Evolutionary conservation across 2,888 invertebrate genomes (phyloP).

Genomic region (Lottia gigantea): DNA sequence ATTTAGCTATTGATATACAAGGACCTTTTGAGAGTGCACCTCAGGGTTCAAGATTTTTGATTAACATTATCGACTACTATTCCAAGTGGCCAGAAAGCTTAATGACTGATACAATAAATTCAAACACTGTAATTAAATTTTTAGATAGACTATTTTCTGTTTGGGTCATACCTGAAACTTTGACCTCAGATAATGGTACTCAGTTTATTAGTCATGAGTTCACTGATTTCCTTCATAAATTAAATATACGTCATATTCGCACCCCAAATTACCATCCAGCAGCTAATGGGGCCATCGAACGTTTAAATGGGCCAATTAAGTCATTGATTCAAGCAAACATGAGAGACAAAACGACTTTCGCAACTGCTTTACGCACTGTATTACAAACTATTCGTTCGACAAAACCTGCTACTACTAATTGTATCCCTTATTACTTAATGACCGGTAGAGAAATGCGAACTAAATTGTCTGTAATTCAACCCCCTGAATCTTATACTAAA

Average conservation of each 20-base stretch:
- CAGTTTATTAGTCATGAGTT: not conserved
- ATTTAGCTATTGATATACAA: conserved; percentile 3
- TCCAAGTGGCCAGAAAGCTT: not conserved
- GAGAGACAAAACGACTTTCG: not conserved
- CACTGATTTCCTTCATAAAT: not conserved
- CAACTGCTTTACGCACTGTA: not conserved
- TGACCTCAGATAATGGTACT: conserved; percentile 2
- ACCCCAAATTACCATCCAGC: conserved; percentile 4
- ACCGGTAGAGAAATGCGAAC: not conserved
- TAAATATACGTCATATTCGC: not conserved
- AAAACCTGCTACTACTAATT: not conserved
- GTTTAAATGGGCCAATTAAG: not conserved
- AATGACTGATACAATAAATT: not conserved
- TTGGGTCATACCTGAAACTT: not conserved
- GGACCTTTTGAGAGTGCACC: not conserved
- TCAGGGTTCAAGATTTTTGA: not conserved
- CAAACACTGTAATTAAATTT: not conserved
- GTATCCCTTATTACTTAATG: not conserved
- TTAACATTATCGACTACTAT: not conserved
- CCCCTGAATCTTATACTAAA: not conserved
- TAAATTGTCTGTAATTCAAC: not conserved
- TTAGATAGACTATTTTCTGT: not conserved
- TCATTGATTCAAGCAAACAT: not conserved
- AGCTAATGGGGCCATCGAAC: not conserved
- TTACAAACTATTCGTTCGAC: not conserved